phyloP scores from a whole-genome alignment of 2,888 invertebrate species.

The Diadromus collaris region DNA sequence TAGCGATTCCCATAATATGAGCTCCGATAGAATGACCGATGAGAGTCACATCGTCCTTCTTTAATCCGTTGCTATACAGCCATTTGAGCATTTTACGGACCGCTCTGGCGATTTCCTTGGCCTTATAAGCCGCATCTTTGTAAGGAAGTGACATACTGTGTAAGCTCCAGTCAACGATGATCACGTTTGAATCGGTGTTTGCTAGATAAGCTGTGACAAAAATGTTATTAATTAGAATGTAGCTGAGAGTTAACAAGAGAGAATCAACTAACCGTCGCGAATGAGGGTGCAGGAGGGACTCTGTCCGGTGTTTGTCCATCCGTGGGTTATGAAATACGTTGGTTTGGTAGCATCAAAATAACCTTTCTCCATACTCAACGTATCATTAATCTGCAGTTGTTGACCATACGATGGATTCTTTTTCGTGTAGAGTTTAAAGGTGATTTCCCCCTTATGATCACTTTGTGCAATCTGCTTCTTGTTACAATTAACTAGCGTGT shows the following conservation, averaged over 20 bases:
- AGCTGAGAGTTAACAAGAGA: background rate
- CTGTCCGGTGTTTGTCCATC: constrained; percentile 10
- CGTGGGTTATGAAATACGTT: constrained; percentile 32
- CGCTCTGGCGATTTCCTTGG: background rate
- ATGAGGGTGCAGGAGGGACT: constrained; percentile 20
- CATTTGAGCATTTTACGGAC: constrained; percentile 10
- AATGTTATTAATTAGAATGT: background rate
- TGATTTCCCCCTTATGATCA: background rate
- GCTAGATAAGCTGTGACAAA: constrained; percentile 44
- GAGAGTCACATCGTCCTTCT: background rate
- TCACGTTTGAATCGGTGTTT: constrained; percentile 39
- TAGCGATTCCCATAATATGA: constrained; percentile 36
- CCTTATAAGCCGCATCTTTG: background rate
- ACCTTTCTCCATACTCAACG: background rate
- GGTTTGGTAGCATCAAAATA: background rate
- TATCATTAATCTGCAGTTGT: background rate
- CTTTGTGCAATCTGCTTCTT: background rate
- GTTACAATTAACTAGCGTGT: background rate
- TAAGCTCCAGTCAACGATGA: constrained; percentile 49
- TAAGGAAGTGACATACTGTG: background rate
- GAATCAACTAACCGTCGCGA: constrained; percentile 23
- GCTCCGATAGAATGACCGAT: constrained; percentile 41
- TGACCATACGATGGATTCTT: background rate
- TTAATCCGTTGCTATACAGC: background rate
- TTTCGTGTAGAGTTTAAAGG: constrained; percentile 7